Percentiles rank a stretch among this genome's conserved stretches.
Conservation (phyloP, 2,888 invertebrate genomes). For the Geophilus truncorum region DNA sequence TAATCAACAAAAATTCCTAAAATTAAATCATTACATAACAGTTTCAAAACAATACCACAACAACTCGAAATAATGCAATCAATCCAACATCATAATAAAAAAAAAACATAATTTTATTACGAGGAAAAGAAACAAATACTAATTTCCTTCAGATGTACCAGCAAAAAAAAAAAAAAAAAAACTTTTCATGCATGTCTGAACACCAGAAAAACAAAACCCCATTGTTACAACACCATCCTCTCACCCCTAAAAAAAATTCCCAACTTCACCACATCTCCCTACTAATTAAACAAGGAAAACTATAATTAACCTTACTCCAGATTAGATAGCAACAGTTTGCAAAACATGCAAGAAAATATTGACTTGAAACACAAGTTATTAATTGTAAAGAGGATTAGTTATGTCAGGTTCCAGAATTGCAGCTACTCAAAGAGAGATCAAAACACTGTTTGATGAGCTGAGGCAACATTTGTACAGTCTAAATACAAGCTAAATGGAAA, state of each 20-base stretch:
- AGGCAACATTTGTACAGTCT: not conserved
- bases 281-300: too few relatives aligned
- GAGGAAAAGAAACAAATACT: not conserved
- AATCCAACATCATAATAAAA: too few relatives aligned
- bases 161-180: not conserved
- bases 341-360: not conserved
- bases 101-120: not conserved
- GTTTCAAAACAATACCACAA: too few relatives aligned
- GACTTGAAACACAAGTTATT: not conserved
- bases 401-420: not conserved
- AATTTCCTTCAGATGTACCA: not conserved
- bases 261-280: too few relatives aligned
- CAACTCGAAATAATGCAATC: too few relatives aligned
- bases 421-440: not conserved
- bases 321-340: not conserved
- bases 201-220: too few relatives aligned
- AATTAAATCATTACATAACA: too few relatives aligned
- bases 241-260: too few relatives aligned
- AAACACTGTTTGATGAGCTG: not conserved
- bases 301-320: too few relatives aligned
- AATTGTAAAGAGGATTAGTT: not conserved
- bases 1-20: too few relatives aligned
- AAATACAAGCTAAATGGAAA: not conserved
- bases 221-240: too few relatives aligned
- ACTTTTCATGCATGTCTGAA: too few relatives aligned